Conservation (phyloP, 2,113 vertebrate species). For the Microtus pennsylvanicus region DNA sequence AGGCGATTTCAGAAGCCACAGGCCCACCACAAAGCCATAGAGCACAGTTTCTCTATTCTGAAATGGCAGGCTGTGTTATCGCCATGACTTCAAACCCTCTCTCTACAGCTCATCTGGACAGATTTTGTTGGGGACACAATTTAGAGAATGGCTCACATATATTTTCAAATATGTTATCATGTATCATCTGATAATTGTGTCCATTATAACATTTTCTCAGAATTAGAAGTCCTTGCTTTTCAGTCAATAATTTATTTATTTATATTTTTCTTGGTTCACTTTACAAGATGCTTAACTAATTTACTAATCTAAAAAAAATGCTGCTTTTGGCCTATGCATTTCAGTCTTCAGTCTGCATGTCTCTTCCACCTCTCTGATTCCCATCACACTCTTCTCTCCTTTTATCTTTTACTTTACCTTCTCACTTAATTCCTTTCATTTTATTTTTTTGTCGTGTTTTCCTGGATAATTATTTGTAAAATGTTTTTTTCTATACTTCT, state of each 20-base stretch:
- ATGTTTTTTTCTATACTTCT: not conserved
- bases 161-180: not conserved
- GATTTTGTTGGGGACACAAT: not conserved
- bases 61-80: not conserved
- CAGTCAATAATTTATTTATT: not conserved
- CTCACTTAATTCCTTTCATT: not conserved
- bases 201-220: not conserved
- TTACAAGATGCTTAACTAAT: not conserved
- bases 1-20: not conserved
- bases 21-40: not conserved
- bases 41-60: accelerated
- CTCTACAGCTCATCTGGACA: not conserved
- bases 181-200: not conserved
- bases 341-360: not conserved
- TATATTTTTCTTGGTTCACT: not conserved
- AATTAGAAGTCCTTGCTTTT: not conserved
- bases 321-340: not conserved
- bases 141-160: not conserved
- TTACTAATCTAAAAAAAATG: not conserved
- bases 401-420: not conserved
- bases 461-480: not conserved
- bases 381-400: too few relatives aligned
- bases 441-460: not conserved
- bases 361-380: too few relatives aligned
- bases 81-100: too few relatives aligned